These are phyloP conservation scores for Sitobion miscanthi DNA, from an alignment of 1,140 invertebrate species.

Conservation along the genomic window DNA sequence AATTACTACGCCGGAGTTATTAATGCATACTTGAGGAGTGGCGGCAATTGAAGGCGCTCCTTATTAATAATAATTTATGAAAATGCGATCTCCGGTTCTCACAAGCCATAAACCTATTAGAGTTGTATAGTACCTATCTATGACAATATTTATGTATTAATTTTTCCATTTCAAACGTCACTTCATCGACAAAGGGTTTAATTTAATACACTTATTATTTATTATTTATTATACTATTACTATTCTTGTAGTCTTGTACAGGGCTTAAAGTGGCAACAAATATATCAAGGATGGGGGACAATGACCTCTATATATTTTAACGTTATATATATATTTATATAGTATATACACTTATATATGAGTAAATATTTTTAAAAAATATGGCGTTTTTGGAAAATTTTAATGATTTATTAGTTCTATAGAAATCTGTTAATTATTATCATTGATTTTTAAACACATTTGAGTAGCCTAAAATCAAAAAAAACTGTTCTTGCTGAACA, in stretches of 20 bases:
- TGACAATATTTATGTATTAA: not conserved
- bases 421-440: not conserved
- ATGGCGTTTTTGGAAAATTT: not conserved
- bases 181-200: not conserved
- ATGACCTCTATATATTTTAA: not conserved
- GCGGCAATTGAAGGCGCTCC: conserved; percentile 1
- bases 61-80: conserved; percentile 14
- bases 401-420: not conserved
- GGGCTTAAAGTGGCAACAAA: not conserved
- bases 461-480: not conserved
- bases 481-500: not conserved
- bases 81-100: conserved; percentile 17
- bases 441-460: too few relatives aligned
- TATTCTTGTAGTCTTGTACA: not conserved
- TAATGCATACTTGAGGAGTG: conserved; percentile 26
- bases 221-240: not conserved
- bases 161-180: not conserved
- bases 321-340: too few relatives aligned
- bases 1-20: conserved; percentile 20
- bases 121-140: not conserved
- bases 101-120: not conserved
- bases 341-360: too few relatives aligned
- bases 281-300: too few relatives aligned
- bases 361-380: not conserved
- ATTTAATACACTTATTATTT: conserved; percentile 18